Evolutionary conservation across 1,140 invertebrate genomes (phyloP).

Genomic region (Chelonus insularis): DNA sequence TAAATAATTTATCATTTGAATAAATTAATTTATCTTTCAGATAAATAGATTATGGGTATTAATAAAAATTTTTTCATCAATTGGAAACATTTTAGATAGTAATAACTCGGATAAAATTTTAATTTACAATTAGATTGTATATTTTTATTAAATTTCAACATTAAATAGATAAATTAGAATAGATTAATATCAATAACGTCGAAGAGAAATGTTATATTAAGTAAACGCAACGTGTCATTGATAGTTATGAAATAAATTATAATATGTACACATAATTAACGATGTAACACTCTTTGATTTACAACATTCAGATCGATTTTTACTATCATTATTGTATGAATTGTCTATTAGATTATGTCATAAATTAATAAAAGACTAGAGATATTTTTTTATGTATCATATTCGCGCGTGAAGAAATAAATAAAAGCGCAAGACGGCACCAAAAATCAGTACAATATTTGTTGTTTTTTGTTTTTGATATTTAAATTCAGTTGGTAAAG

Average conservation of each 20-base stretch:
- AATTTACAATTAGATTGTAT: background rate
- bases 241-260: conserved; percentile 36
- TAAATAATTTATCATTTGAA: too few relatives aligned
- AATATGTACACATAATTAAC: background rate
- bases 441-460: background rate
- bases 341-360: too few relatives aligned
- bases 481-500: too few relatives aligned
- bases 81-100: too few relatives aligned
- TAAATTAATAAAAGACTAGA: background rate
- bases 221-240: conserved; percentile 13
- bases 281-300: background rate
- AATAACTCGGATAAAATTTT: background rate
- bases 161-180: background rate
- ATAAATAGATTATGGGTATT: too few relatives aligned
- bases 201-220: background rate
- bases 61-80: too few relatives aligned
- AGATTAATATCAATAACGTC: background rate
- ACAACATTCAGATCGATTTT: background rate
- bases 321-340: background rate
- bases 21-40: too few relatives aligned
- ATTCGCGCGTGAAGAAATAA: conserved; percentile 1
- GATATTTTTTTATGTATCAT: background rate
- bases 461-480: too few relatives aligned
- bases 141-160: conserved; percentile 3
- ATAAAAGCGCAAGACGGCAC: background rate